Conservation (phyloP, 2,888 invertebrate genomes). For the Apotomis capreana region DNA sequence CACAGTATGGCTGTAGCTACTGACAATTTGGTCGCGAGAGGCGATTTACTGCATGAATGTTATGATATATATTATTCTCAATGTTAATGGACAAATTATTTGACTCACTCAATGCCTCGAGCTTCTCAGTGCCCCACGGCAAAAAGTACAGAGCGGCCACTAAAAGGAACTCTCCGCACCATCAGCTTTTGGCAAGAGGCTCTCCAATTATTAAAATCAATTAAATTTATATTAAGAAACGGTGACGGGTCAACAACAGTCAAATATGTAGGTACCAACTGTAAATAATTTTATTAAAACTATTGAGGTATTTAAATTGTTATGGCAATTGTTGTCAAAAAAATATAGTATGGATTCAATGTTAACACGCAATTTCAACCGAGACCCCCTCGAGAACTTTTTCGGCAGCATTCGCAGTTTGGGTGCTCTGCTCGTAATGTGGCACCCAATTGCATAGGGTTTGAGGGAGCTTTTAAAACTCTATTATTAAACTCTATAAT, state of each 20-base stretch:
- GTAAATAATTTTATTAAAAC: slow-evolving; percentile 9
- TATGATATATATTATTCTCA: background rate
- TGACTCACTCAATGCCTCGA: background rate
- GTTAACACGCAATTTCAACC: slow-evolving; percentile 42
- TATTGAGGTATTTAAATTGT: no score
- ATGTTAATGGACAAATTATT: background rate
- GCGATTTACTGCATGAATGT: background rate
- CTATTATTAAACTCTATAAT: slow-evolving; percentile 38
- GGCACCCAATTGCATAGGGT: slow-evolving; percentile 31
- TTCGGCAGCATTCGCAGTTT: no score
- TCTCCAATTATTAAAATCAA: slow-evolving; percentile 28
- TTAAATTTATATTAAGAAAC: slow-evolving; percentile 28
- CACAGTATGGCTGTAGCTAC: slow-evolving; percentile 22
- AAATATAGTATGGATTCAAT: slow-evolving; percentile 28
- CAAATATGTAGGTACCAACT: background rate
- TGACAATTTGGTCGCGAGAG: background rate
- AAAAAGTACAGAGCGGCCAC: slow-evolving; percentile 1
- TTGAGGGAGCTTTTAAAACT: slow-evolving; percentile 42
- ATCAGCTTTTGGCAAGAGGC: slow-evolving; percentile 33
- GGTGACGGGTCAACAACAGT: background rate
- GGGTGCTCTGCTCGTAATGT: slow-evolving; percentile 35
- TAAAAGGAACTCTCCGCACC: slow-evolving; percentile 35
- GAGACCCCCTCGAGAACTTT: slow-evolving; percentile 41
- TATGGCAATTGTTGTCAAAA: slow-evolving; percentile 4
- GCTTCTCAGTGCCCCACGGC: background rate